These are phyloP conservation scores for Clunio marinus DNA, from an alignment of 2,888 invertebrate species.

Conservation along the genomic window DNA sequence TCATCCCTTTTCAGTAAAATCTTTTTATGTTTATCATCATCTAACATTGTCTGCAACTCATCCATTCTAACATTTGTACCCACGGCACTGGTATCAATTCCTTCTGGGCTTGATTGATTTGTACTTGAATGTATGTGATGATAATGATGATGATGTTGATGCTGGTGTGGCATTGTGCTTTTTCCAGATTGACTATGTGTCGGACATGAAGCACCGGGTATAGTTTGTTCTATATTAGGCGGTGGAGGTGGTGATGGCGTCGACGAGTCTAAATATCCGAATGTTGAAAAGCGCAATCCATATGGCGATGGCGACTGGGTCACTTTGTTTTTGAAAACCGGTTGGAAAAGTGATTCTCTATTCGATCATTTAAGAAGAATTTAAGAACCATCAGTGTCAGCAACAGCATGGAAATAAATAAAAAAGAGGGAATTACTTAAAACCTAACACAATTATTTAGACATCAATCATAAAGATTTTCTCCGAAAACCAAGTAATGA, in stretches of 20 bases:
- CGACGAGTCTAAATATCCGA: constrained; percentile 47
- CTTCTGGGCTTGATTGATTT: constrained; percentile 12
- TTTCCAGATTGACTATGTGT: constrained; percentile 41
- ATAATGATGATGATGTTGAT: constrained; percentile 43
- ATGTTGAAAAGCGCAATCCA: constrained; percentile 49
- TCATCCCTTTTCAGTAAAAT: constrained; percentile 45
- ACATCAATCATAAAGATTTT: constrained; percentile 35
- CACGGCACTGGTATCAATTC: constrained; percentile 40
- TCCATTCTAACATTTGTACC: constrained; percentile 47
- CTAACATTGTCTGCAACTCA: constrained; percentile 38
- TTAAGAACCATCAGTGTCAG: no score
- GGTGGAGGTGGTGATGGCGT: constrained; percentile 42
- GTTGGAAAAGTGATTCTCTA: constrained; percentile 49
- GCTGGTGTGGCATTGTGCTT: constrained; percentile 40
- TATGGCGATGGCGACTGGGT: constrained; percentile 44
- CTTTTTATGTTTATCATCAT: constrained; percentile 39
- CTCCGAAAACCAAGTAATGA: not conserved
- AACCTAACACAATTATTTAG: constrained; percentile 21
- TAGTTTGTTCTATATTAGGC: not conserved
- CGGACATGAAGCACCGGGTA: not conserved
- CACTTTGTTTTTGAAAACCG: constrained; percentile 48
- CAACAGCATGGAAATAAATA: constrained; percentile 6
- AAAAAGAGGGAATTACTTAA: not conserved
- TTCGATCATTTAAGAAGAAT: not conserved
- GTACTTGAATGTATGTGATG: constrained; percentile 40